Conservation (phyloP, 2,888 invertebrate genomes). For the Brachynemurus nebulosus region DNA sequence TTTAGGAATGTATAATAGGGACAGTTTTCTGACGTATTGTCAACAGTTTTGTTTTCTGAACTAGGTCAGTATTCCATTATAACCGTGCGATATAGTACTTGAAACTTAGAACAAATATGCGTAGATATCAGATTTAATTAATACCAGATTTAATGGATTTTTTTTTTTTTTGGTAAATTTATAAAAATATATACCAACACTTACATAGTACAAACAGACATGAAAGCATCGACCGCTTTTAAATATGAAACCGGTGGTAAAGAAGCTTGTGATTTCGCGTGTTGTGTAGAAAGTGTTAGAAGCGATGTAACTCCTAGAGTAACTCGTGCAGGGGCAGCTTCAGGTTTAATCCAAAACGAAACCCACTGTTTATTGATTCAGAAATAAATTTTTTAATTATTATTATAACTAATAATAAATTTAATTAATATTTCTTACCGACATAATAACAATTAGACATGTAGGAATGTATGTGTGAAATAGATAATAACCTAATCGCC, state of each 20-base stretch:
- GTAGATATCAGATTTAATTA: no score
- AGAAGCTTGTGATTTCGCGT: conserved; percentile 87
- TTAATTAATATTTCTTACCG: conserved; percentile 40
- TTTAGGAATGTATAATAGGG: no score
- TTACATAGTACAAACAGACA: conserved; percentile 82
- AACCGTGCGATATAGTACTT: no score
- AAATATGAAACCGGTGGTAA: conserved; percentile 86
- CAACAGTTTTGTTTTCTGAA: no score
- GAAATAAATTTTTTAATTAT: conserved; percentile 6
- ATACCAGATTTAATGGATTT: no score
- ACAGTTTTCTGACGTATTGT: no score
- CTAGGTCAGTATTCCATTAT: no score
- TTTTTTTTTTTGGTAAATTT: no score
- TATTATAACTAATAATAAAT: conserved; percentile 2
- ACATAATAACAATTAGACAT: conserved; percentile 89
- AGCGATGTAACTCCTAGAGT: conserved; percentile 85
- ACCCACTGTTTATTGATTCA: conserved; percentile 53
- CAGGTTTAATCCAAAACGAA: conserved; percentile 91
- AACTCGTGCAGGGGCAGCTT: conserved; percentile 85
- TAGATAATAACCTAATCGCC: conserved; percentile 79
- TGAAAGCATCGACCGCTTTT: conserved; percentile 84
- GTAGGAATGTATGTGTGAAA: conserved; percentile 92
- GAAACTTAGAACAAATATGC: no score
- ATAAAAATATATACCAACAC: no score
- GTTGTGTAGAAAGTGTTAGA: conserved; percentile 79